phyloP scores from a whole-genome alignment of 2,797 vertebrate species.

The Peromyscus melanophrys region DNA sequence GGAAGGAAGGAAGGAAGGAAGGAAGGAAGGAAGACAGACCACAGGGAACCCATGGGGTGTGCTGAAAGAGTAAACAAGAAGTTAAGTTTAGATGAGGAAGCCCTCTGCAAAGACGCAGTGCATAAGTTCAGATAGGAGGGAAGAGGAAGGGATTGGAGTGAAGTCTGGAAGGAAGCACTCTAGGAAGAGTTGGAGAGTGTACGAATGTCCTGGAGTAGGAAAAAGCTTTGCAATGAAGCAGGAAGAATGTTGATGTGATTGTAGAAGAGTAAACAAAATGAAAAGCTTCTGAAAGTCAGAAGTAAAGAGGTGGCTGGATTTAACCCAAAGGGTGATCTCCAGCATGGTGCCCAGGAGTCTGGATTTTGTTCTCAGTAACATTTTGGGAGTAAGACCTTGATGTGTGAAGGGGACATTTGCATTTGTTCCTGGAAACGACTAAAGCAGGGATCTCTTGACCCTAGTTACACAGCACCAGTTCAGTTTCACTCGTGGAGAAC shows the following conservation, averaged over 20 bases:
- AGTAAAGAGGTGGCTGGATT: not conserved
- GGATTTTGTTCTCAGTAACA: not conserved
- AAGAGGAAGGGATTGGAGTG: not conserved
- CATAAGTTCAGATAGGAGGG: not conserved
- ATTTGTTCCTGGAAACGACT: not conserved
- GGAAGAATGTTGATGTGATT: not conserved
- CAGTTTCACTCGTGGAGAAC: not conserved
- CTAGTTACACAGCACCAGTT: not conserved
- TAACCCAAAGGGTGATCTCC: not conserved
- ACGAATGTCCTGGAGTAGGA: not conserved
- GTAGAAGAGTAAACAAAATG: not conserved
- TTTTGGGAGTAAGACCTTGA: too few relatives aligned
- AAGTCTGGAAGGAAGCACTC: not conserved
- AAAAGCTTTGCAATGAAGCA: not conserved
- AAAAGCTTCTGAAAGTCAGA: not conserved
- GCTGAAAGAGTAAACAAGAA: not conserved
- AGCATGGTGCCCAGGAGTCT: not conserved
- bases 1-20: not conserved
- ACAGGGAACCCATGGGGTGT: not conserved
- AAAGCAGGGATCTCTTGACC: not conserved
- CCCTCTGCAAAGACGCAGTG: not conserved
- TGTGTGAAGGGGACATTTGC: not conserved
- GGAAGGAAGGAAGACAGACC: too few relatives aligned
- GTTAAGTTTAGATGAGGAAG: not conserved
- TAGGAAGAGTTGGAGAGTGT: not conserved